A percentile compares a stretch with the other conserved stretches of the same genome.
Evolutionary conservation across 2,888 invertebrate genomes (phyloP).

Genomic region (Drosophila leonis): DNA sequence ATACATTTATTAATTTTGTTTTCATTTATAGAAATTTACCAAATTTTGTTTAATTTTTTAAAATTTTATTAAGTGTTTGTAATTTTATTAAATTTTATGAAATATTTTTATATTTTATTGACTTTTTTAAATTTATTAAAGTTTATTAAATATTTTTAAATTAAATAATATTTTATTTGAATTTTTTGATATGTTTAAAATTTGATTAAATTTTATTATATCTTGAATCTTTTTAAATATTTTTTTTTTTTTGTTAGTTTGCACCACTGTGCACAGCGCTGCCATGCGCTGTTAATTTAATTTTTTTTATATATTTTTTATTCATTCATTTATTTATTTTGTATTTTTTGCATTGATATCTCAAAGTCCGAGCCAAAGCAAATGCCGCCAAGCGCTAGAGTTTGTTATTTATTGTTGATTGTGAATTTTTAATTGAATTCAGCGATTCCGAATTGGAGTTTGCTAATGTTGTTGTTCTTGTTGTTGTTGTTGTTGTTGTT

Average conservation of each 20-base stretch:
- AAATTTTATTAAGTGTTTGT: background rate
- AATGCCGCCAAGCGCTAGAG: conserved; percentile 58
- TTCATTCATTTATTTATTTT: conserved; percentile 7
- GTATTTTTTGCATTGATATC: conserved; percentile 47
- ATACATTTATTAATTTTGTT: too few species aligned
- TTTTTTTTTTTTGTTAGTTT: background rate
- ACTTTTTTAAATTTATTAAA: too few species aligned
- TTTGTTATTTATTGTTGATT: conserved; percentile 69
- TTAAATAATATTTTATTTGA: too few species aligned
- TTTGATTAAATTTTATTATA: too few species aligned
- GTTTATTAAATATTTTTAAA: too few species aligned
- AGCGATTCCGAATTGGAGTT: conserved; percentile 31
- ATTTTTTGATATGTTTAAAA: too few species aligned
- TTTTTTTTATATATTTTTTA: conserved; percentile 29
- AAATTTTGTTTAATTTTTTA: too few species aligned
- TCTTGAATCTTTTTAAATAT: background rate
- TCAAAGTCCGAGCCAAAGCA: conserved; percentile 45
- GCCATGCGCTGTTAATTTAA: conserved; percentile 11
- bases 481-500: conserved; percentile 12
- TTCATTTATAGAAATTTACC: too few species aligned
- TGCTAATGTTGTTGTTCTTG: conserved; percentile 11
- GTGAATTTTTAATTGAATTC: conserved; percentile 78
- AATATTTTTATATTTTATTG: too few species aligned
- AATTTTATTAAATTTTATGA: too few species aligned
- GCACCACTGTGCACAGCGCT: background rate